Evolutionary conservation across 2,888 invertebrate genomes (phyloP).

Genomic region (Syritta pipiens): DNA sequence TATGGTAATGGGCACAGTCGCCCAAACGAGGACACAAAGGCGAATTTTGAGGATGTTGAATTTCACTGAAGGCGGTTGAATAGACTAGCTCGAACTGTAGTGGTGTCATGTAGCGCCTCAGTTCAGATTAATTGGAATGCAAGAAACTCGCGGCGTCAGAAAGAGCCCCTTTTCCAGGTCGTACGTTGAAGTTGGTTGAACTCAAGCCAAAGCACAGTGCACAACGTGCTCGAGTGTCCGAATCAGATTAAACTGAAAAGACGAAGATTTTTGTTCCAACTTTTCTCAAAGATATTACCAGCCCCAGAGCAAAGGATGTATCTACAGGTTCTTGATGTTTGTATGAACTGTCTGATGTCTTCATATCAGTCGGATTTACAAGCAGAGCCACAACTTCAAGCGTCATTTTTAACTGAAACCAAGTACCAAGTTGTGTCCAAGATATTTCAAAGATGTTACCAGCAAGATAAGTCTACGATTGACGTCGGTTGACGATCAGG

Average conservation of each 20-base stretch:
- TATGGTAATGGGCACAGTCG: neutral
- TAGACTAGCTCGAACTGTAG: neutral
- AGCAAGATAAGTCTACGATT: neutral
- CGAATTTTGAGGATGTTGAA: conserved; percentile 1
- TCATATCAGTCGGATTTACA: neutral
- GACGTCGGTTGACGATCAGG: neutral
- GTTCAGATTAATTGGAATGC: no score
- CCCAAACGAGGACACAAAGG: neutral
- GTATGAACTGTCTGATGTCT: neutral
- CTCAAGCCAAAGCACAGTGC: conserved; percentile 4
- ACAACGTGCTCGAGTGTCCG: neutral
- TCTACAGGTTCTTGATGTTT: conserved; percentile 11
- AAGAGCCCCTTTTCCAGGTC: neutral
- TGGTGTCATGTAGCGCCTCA: neutral
- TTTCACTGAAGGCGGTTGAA: neutral
- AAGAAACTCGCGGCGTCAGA: no score
- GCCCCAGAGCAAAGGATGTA: neutral
- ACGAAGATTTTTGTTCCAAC: conserved; percentile 49
- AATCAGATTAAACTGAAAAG: conserved; percentile 46
- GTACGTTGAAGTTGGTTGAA: conserved; percentile 1
- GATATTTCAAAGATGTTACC: conserved; percentile 33
- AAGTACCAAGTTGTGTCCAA: conserved; percentile 27
- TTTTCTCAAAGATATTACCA: conserved; percentile 50
- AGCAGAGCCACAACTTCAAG: conserved; percentile 2
- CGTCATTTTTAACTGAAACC: conserved; percentile 9